Evolutionary conservation across 2,113 vertebrate genomes (phyloP).

Genomic region (Hiodon alosoides): DNA sequence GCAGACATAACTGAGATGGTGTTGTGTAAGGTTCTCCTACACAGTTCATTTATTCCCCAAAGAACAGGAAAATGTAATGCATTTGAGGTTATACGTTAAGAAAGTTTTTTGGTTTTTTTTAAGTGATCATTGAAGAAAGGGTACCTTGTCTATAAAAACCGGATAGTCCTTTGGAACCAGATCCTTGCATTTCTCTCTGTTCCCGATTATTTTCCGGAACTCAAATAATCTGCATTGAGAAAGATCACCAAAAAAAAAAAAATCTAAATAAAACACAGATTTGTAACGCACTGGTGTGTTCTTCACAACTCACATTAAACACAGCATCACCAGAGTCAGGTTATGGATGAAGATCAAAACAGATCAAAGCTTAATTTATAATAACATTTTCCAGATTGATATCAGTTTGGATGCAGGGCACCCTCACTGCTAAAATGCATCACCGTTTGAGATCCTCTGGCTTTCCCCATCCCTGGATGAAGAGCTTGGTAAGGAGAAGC

Average conservation of each 20-base stretch:
- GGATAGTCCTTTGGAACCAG: conserved; percentile 89
- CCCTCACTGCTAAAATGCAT: background rate
- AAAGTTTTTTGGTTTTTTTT: too few species aligned
- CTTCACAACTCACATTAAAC: background rate
- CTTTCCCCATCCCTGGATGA: conserved; percentile 95
- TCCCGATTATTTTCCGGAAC: conserved; percentile 90
- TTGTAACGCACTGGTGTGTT: background rate
- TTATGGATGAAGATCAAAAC: too few species aligned
- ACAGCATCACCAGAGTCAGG: background rate
- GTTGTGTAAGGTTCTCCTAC: too few species aligned
- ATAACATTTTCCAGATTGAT: background rate
- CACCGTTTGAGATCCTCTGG: conserved; percentile 93
- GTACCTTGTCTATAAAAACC: conserved; percentile 87
- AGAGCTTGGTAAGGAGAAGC: conserved; percentile 92
- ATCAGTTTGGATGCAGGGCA: background rate
- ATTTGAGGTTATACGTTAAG: too few species aligned
- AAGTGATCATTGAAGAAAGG: background rate
- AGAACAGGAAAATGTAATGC: too few species aligned
- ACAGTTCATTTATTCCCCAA: too few species aligned
- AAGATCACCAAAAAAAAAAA: conserved; percentile 18
- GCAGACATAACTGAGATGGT: too few species aligned
- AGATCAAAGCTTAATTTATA: too few species aligned
- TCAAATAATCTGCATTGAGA: conserved; percentile 81
- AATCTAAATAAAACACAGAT: background rate
- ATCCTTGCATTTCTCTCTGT: conserved; percentile 83